Percentiles rank a stretch among this genome's conserved stretches.
phyloP scores from a whole-genome alignment of 1,140 invertebrate species.

The Sinella curviseta region DNA sequence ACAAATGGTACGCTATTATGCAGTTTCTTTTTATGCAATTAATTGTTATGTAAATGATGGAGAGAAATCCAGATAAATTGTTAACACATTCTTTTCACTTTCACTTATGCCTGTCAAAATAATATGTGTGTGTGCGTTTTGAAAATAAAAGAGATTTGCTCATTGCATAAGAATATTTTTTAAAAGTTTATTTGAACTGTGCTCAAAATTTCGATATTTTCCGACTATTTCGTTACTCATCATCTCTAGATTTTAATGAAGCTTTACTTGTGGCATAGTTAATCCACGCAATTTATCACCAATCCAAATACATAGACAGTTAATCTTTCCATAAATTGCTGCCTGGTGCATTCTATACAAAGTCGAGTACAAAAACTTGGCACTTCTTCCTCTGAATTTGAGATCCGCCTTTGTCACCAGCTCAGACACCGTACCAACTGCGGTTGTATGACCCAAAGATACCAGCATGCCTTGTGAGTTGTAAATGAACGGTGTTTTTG shows the following conservation, averaged over 20 bases:
- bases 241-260: constrained; percentile 28
- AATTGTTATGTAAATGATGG: too few relatives aligned
- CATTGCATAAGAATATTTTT: too few relatives aligned
- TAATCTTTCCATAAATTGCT: constrained; percentile 30
- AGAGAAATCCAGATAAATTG: too few relatives aligned
- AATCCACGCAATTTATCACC: constrained; percentile 31
- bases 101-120: too few relatives aligned
- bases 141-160: too few relatives aligned
- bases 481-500: constrained; percentile 8
- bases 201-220: too few relatives aligned
- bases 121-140: too few relatives aligned
- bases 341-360: constrained; percentile 43
- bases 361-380: constrained; percentile 35
- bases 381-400: constrained; percentile 25
- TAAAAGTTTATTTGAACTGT: too few relatives aligned
- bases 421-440: constrained; percentile 31
- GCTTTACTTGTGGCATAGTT: constrained; percentile 38
- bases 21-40: too few relatives aligned
- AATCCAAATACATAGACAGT: constrained; percentile 18
- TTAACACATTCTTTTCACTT: too few relatives aligned
- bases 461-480: constrained; percentile 36
- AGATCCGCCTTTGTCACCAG: constrained; percentile 20
- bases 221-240: too few relatives aligned
- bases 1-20: too few relatives aligned
- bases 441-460: constrained; percentile 29